A percentile compares a stretch with the other conserved stretches of the same genome.
phyloP scores from a whole-genome alignment of 2,113 vertebrate genomes.

The Anser brachyrhynchus region DNA sequence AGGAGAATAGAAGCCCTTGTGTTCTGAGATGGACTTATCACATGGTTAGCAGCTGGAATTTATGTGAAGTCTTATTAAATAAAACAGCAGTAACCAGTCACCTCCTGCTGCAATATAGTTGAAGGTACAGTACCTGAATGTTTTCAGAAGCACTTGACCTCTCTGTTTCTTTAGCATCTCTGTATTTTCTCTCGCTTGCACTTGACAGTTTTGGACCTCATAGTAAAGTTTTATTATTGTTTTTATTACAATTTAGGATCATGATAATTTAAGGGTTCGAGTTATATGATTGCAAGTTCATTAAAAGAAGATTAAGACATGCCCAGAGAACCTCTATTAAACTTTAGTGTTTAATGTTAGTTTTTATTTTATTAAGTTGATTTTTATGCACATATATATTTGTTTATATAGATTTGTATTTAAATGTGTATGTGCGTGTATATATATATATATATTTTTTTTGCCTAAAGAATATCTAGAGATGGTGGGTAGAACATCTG shows the following conservation, averaged over 20 bases:
- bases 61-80: conserved; percentile 77
- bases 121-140: conserved; percentile 71
- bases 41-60: conserved; percentile 78
- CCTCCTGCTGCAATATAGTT: conserved; percentile 70
- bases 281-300: conserved; percentile 61
- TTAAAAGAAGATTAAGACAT: conserved; percentile 63
- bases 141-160: conserved; percentile 66
- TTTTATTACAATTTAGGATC: conserved; percentile 76
- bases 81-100: conserved; percentile 77
- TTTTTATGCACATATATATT: background rate
- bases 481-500: conserved; percentile 36
- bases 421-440: background rate
- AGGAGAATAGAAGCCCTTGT: conserved; percentile 64
- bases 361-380: conserved; percentile 64
- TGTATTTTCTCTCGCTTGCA: conserved; percentile 71
- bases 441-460: background rate
- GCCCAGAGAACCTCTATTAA: conserved; percentile 53
- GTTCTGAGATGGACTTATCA: conserved; percentile 71
- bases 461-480: background rate
- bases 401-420: background rate
- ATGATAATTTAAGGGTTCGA: conserved; percentile 71
- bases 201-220: conserved; percentile 76
- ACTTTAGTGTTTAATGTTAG: conserved; percentile 33
- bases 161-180: conserved; percentile 66
- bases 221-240: conserved; percentile 76